Evolutionary conservation across 2,888 invertebrate species (phyloP).

Genomic region (Melieria picta): DNA sequence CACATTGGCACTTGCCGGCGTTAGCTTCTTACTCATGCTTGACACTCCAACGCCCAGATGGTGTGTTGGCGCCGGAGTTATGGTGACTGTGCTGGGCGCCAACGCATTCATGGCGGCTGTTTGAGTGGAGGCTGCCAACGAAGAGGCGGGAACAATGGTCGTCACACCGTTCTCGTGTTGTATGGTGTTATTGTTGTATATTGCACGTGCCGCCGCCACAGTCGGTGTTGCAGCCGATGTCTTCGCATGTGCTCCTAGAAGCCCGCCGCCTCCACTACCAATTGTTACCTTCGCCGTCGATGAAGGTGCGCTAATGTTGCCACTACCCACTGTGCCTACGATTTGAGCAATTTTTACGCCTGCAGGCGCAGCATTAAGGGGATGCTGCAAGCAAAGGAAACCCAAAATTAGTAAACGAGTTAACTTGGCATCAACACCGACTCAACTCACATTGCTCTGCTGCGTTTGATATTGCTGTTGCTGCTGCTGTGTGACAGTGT

Average conservation of each 20-base stretch:
- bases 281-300: conserved; percentile 26
- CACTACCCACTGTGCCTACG: conserved; percentile 27
- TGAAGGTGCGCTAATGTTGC: conserved; percentile 10
- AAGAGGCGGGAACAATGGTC: conserved; percentile 59
- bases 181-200: conserved; percentile 59
- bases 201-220: conserved; percentile 51
- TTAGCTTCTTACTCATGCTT: conserved; percentile 46
- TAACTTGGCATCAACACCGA: background rate
- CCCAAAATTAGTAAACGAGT: background rate
- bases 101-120: conserved; percentile 60
- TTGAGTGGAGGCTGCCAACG: conserved; percentile 57
- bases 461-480: conserved; percentile 9
- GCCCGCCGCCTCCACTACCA: conserved; percentile 18
- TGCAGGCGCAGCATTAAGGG: conserved; percentile 24
- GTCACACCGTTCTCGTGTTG: conserved; percentile 61
- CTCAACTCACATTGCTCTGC: conserved; percentile 6
- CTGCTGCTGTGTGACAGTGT: conserved; percentile 21
- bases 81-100: conserved; percentile 60
- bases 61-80: conserved; percentile 52
- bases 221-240: conserved; percentile 21
- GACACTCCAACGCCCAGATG: conserved; percentile 37
- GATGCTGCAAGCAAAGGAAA: no score
- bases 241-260: conserved; percentile 33
- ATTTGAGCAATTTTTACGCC: conserved; percentile 51
- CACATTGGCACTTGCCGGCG: conserved; percentile 34